Base-by-base conservation (phyloP, 1,140 invertebrate genomes). In the Cydia splendana region DNA sequence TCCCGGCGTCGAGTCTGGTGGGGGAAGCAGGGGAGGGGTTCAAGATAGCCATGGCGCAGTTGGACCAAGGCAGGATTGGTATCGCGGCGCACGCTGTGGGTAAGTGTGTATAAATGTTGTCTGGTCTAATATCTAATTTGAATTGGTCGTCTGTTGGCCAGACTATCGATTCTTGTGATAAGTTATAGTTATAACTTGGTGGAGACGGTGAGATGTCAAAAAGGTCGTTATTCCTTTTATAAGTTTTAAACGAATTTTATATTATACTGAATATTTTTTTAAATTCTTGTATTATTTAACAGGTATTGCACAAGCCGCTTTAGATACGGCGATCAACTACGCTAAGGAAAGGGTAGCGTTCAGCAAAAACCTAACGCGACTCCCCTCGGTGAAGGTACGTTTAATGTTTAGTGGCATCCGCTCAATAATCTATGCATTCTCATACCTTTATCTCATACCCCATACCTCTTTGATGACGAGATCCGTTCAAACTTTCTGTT, bases 311-410 rank as follows among this genome's bases (percentile, higher is more conserved):
- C 96, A 98, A 93, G 97, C 97, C 4, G 95, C 98, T 2, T 88
- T 98, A 6, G 97, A 98, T 81, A 96, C 96, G 88, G 98, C 98
- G 1, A 94, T 98, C 12, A 95, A 96, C 65, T 99, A 98, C 93
- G 96, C 97, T 0, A 90, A 94, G 9, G 95, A 98, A 84, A 95
- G 98, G 82, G 94, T 94, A 77, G 96, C 97, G 0, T 98, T 98
- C 91, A 97, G 97, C 2, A 93, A 95, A 77, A 95, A 96, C 5
- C 96, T 98, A 67, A 91, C 96, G 3, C 96, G 97, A 89, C 86
- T 97, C 73, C 96, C 98, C 84, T 93, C 95, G 20, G 97, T 98
- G 78, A 97, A 98, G 94, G 95, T 96, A 85, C 0, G 6, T 4
- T 7, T 4, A 53, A 53, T 4, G 9, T n/a, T 57, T 57, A 30